Percentiles rank a stretch among this genome's conserved stretches.
Conservation (phyloP, 2,797 vertebrate species). For the Spondyliosoma cantharus region DNA sequence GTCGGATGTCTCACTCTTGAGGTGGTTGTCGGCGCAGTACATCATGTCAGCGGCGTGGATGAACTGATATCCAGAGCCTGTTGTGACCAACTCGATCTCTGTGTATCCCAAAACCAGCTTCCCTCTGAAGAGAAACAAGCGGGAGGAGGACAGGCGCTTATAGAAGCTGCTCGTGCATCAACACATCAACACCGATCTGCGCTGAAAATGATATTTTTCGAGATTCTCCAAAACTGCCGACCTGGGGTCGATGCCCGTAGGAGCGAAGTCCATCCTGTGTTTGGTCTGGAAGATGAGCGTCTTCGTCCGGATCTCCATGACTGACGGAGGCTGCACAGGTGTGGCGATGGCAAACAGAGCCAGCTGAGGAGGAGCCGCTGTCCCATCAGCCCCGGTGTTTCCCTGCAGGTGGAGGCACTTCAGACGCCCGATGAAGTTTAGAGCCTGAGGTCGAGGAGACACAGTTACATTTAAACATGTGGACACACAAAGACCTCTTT, state of each 20-base stretch:
- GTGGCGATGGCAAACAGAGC: slow-evolving; percentile 80
- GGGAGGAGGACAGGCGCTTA: background rate
- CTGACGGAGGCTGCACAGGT: slow-evolving; percentile 68
- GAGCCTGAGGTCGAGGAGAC: slow-evolving; percentile 56
- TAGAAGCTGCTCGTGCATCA: background rate
- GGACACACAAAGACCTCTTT: background rate
- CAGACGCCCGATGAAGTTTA: slow-evolving; percentile 78
- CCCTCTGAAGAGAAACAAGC: slow-evolving; percentile 54
- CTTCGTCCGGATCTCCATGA: slow-evolving; percentile 79
- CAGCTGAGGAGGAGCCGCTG: slow-evolving; percentile 54
- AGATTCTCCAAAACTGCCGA: background rate
- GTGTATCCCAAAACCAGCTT: slow-evolving; percentile 75
- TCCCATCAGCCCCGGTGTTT: slow-evolving; percentile 37
- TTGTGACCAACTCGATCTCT: slow-evolving; percentile 66
- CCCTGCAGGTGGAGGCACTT: slow-evolving; percentile 74
- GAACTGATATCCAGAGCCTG: slow-evolving; percentile 77
- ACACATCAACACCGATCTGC: background rate
- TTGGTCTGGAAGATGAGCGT: slow-evolving; percentile 81
- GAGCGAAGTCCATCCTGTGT: slow-evolving; percentile 83
- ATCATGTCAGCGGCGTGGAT: slow-evolving; percentile 80
- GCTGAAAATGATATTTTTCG: background rate
- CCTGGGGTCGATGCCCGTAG: slow-evolving; percentile 77
- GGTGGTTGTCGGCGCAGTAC: slow-evolving; percentile 79
- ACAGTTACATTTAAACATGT: background rate
- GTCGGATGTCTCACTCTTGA: slow-evolving; percentile 66